Evolutionary conservation across 2,797 vertebrate genomes (phyloP).

Genomic region (Lagodon rhomboides): DNA sequence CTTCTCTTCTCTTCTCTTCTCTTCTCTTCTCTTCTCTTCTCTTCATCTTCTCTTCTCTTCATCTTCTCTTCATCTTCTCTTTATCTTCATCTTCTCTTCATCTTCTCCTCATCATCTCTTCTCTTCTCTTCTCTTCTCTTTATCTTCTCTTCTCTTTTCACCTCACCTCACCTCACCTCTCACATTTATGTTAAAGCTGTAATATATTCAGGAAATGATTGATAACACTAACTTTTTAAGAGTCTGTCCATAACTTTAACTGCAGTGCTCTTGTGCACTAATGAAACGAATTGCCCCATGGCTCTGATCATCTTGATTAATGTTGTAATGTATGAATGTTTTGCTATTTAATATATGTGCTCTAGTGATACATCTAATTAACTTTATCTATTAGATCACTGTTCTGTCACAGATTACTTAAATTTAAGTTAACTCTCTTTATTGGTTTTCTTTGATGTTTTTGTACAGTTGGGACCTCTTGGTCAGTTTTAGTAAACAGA

Average conservation of each 20-base stretch:
- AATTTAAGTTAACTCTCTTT: not conserved
- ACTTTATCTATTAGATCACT: not conserved
- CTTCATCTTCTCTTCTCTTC: not conserved
- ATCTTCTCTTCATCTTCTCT: slow-evolving; percentile 22
- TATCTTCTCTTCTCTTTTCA: no score
- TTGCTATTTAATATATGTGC: not conserved
- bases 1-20: no score
- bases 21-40: no score
- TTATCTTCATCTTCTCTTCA: no score
- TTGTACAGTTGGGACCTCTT: not conserved
- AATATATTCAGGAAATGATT: slow-evolving; percentile 11
- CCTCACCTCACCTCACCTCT: no score
- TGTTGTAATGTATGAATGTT: not conserved
- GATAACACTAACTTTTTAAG: slow-evolving; percentile 2
- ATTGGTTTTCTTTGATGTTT: not conserved
- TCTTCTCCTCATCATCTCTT: no score
- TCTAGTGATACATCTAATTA: not conserved
- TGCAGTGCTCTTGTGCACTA: not conserved
- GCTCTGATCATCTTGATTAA: not conserved
- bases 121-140: no score
- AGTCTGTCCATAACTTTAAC: not conserved
- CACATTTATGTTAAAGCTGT: not conserved
- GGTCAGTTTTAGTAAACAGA: not conserved
- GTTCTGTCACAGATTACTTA: not conserved
- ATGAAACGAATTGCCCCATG: not conserved